Conservation (phyloP, 1,140 invertebrate species). For the Heliconius hermathena region DNA sequence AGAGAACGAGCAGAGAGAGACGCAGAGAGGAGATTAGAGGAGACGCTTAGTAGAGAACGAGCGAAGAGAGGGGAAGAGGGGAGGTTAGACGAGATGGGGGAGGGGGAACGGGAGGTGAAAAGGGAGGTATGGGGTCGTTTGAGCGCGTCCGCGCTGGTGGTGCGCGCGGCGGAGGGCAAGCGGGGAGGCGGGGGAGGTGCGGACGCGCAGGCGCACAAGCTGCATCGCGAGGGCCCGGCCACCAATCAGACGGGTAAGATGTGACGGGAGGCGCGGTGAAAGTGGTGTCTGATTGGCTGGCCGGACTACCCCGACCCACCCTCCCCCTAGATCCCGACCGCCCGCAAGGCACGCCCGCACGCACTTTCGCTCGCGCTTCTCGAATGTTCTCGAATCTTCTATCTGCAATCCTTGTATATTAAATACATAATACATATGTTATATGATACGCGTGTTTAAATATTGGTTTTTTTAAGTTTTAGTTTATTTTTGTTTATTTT, state of each 20-base stretch:
- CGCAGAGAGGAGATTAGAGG: too few species aligned
- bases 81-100: background rate
- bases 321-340: slow-evolving; percentile 40
- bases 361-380: slow-evolving; percentile 78
- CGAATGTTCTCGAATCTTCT: slow-evolving; percentile 13
- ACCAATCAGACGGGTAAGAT: slow-evolving; percentile 83
- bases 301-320: slow-evolving; percentile 59
- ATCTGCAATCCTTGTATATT: background rate
- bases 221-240: slow-evolving; percentile 63
- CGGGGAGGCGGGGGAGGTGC: slow-evolving; percentile 82
- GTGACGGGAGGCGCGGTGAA: slow-evolving; percentile 58
- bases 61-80: too few species aligned
- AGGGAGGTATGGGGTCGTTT: slow-evolving; percentile 83
- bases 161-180: slow-evolving; percentile 50
- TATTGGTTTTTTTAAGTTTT: background rate
- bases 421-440: background rate
- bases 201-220: slow-evolving; percentile 81
- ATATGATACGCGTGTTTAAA: background rate
- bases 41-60: too few species aligned
- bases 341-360: slow-evolving; percentile 61
- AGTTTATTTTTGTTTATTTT: slow-evolving; percentile 23
- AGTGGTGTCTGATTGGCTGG: slow-evolving; percentile 71
- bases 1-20: too few species aligned
- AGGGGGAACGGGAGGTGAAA: slow-evolving; percentile 21
- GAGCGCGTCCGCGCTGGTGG: slow-evolving; percentile 78